Evolutionary conservation across 2,113 vertebrate genomes (phyloP), one percentile per base, ranked within the genome.

Genomic region (Falcunculus frontatus): DNA sequence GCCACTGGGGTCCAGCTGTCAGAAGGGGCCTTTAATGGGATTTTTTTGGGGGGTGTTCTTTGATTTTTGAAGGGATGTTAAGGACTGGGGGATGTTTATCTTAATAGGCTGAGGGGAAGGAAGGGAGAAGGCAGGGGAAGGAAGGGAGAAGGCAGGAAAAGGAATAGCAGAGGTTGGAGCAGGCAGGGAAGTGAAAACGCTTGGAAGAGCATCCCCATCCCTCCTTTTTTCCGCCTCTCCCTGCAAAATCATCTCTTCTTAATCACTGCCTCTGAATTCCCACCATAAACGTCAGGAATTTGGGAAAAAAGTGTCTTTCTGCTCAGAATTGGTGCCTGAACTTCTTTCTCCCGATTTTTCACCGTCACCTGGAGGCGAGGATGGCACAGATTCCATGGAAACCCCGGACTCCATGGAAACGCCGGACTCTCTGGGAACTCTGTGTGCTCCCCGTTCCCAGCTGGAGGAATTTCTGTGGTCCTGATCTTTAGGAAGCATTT

Each of bases 281-380:
- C 47, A 13, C 10, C 2, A 2, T 1, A 19, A 57, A 22, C 0
- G 3, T 11, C 42, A 37, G 39, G 46, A 44, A 9, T 49, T 13
- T 17, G 74, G 35, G 10, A 1, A 6, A 56, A 32, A 27, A 42
- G 3, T 29, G 9, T 47, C 13, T 62, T 17, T 44, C 29, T 82
- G 60, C 42, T 39, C 35, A 10, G 33, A 12, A 6, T 13, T 73
- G 52, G 11, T 39, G 50, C 73, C 68, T 44, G 33, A 33, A 15
- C 26, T 53, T 4, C 41, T 50, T 59, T 60, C 30, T 29, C 41
- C 13, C 2, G 2, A 5, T 25, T 56, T 60, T 50, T 33, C 44
- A 13, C 44, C 4, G 7, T 35, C 37, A 32, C 52, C 52, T 44
- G 64, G 57, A 73, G 47, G 26, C 5, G 35, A 47, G 42, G 52